A percentile compares a stretch with the other conserved stretches of the same genome.
phyloP scores from a whole-genome alignment of 92 coral and sea anemone species.

The Siderastrea radians region DNA sequence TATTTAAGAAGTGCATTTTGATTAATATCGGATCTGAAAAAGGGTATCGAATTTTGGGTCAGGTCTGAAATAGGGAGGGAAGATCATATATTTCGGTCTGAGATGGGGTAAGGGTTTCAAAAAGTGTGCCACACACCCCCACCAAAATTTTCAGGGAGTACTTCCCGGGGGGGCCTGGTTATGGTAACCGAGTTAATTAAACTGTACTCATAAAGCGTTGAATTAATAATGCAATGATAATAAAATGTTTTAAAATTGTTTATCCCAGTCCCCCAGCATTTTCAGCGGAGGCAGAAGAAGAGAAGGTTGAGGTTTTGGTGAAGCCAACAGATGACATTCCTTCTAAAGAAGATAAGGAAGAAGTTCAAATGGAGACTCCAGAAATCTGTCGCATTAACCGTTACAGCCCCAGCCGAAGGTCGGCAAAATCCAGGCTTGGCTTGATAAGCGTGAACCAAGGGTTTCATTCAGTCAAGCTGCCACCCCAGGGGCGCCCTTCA shows the following conservation, averaged over 20 bases:
- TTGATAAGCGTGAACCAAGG: slow-evolving; percentile 40
- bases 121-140: too few relatives aligned
- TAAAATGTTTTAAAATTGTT: not conserved
- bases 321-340: slow-evolving; percentile 3
- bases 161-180: too few relatives aligned
- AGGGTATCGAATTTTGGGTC: too few relatives aligned
- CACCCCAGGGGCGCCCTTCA: not conserved
- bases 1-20: too few relatives aligned
- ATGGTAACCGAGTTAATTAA: too few relatives aligned
- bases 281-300: not conserved
- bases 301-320: slow-evolving; percentile 5
- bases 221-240: too few relatives aligned
- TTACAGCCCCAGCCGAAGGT: slow-evolving; percentile 7
- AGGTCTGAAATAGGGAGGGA: too few relatives aligned
- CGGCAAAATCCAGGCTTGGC: slow-evolving; percentile 49
- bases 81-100: too few relatives aligned
- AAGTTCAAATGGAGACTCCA: slow-evolving; percentile 21
- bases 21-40: too few relatives aligned
- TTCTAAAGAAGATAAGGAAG: slow-evolving; percentile 16
- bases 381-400: not conserved
- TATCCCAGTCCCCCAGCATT: slow-evolving; percentile 9
- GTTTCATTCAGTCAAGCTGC: slow-evolving; percentile 51
- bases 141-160: too few relatives aligned
- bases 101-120: too few relatives aligned
- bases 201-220: too few relatives aligned